Conservation (phyloP, 1,140 invertebrate genomes). For the Penaeus japonicus region DNA sequence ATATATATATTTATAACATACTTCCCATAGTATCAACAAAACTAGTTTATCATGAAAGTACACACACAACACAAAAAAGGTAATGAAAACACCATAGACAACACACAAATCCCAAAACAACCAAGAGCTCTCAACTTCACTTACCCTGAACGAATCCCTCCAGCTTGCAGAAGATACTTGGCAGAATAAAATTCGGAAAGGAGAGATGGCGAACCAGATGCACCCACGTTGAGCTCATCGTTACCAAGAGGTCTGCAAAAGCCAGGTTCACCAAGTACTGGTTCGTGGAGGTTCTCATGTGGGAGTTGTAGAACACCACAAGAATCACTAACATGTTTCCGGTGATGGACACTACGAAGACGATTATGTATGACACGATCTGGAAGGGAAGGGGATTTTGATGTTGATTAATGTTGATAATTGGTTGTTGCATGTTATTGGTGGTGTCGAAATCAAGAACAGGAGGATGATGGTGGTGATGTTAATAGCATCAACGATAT, state of each 20-base stretch:
- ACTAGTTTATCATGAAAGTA: too few relatives aligned
- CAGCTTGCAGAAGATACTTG: conserved; percentile 67
- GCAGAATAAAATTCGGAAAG: conserved; percentile 63
- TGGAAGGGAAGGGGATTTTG: not conserved
- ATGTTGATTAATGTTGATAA: too few relatives aligned
- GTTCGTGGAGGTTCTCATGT: conserved; percentile 64
- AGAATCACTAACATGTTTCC: conserved; percentile 68
- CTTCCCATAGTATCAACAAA: too few relatives aligned
- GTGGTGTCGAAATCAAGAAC: too few relatives aligned
- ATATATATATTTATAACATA: too few relatives aligned
- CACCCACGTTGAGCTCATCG: conserved; percentile 67
- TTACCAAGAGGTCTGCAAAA: conserved; percentile 65
- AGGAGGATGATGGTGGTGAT: too few relatives aligned
- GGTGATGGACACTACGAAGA: conserved; percentile 63
- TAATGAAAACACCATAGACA: not conserved
- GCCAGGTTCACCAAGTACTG: conserved; percentile 65
- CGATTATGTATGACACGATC: conserved; percentile 45
- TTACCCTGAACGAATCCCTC: conserved; percentile 68
- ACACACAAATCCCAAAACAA: not conserved
- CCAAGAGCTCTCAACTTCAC: conserved; percentile 37
- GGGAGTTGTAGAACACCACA: conserved; percentile 66
- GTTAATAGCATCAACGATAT: too few relatives aligned
- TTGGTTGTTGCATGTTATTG: too few relatives aligned
- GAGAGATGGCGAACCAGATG: conserved; percentile 64
- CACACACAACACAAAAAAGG: not conserved